These are phyloP conservation scores for Cromileptes altivelis DNA, from an alignment of 2,113 vertebrate genomes.

Conservation along the genomic window DNA sequence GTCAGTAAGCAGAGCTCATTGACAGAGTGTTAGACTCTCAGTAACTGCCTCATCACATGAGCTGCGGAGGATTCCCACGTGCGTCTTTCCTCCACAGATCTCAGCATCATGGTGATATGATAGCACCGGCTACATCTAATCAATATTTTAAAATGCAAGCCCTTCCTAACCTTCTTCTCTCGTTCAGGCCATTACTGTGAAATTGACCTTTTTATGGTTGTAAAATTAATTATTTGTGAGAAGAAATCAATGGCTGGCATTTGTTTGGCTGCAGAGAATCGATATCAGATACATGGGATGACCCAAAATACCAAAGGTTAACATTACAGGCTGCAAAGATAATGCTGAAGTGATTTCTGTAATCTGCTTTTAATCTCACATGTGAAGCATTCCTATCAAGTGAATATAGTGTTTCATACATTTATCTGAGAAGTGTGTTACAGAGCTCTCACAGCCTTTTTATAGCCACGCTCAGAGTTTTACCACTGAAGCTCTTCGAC, in stretches of 20 bases:
- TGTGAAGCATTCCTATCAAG: neutral
- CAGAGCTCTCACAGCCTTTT: neutral
- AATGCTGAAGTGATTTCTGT: neutral
- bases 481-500: neutral
- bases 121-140: neutral
- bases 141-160: constrained; percentile 10
- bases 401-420: neutral
- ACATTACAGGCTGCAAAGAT: neutral
- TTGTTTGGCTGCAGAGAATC: constrained; percentile 26
- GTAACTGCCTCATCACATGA: neutral
- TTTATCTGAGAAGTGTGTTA: neutral
- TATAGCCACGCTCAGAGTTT: neutral
- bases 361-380: neutral
- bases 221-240: constrained; percentile 27
- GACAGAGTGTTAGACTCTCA: neutral
- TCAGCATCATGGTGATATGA: neutral
- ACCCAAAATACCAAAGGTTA: neutral
- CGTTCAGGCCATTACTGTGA: neutral
- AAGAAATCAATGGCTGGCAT: constrained; percentile 34
- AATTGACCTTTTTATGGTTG: constrained; percentile 19
- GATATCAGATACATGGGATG: neutral
- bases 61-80: neutral
- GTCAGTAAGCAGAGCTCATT: neutral
- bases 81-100: neutral
- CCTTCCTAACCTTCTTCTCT: neutral